Evolutionary conservation across 2,888 invertebrate species (phyloP).

Genomic region (Piscicola geometra): DNA sequence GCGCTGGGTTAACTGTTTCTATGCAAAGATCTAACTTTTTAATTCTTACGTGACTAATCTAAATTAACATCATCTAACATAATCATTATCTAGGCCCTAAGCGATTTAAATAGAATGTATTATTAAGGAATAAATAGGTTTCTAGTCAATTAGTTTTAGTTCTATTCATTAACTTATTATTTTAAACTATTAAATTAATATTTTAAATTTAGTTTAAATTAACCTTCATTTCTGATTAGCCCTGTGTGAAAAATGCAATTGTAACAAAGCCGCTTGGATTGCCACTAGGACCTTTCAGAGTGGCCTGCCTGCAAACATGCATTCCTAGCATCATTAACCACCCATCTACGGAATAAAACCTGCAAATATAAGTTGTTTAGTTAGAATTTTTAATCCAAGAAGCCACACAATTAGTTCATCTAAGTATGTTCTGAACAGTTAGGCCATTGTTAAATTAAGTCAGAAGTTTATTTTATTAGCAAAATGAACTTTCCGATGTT

Average conservation of each 20-base stretch:
- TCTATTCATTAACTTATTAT: not conserved
- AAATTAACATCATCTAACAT: conserved; percentile 6
- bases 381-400: not conserved
- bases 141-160: not conserved
- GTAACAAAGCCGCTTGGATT: not conserved
- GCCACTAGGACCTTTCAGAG: not conserved
- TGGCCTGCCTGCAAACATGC: conserved; percentile 1
- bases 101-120: not conserved
- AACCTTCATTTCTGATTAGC: no score
- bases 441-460: not conserved
- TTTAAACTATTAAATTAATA: not conserved
- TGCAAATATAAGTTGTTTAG: not conserved
- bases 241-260: no score
- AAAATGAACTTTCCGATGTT: not conserved
- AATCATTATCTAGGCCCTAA: not conserved
- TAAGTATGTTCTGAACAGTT: not conserved
- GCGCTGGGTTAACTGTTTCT: conserved; percentile 1
- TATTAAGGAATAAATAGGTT: not conserved
- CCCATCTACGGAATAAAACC: not conserved
- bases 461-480: not conserved
- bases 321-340: conserved; percentile 7
- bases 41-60: conserved; percentile 4
- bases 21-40: conserved; percentile 10
- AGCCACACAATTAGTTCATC: not conserved
- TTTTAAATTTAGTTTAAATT: no score